phyloP scores from a whole-genome alignment of 30 jellyfish, hydroid and myxozoan species.

The Cassiopea xamachana region DNA sequence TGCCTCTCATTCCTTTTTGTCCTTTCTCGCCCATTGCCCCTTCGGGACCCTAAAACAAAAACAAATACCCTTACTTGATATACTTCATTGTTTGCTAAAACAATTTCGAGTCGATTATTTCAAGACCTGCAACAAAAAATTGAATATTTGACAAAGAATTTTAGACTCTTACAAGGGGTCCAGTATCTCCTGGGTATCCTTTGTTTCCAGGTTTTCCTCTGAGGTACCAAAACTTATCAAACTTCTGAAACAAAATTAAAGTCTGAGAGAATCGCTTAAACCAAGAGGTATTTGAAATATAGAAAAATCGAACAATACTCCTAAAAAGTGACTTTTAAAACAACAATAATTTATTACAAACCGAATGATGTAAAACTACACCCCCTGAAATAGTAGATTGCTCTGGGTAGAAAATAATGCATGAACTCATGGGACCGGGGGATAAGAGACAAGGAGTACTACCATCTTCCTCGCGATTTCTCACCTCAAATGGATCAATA shows the following conservation, averaged over 20 bases:
- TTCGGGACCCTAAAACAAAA: conserved; percentile 44
- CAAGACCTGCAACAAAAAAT: not conserved
- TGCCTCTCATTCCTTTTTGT: conserved; percentile 40
- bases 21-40: conserved; percentile 62
- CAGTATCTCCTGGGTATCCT: conserved; percentile 64
- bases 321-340: too few species aligned
- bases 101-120: not conserved
- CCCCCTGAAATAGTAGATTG: too few species aligned
- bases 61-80: not conserved
- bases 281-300: too few species aligned
- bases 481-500: too few species aligned
- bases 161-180: conserved; percentile 32
- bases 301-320: too few species aligned
- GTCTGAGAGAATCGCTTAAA: not conserved
- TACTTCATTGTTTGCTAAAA: not conserved
- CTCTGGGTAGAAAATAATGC: too few species aligned
- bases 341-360: too few species aligned
- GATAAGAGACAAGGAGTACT: too few species aligned
- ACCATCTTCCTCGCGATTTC: too few species aligned
- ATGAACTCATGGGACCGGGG: too few species aligned
- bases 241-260: not conserved
- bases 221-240: conserved; percentile 54
- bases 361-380: too few species aligned
- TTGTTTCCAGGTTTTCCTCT: conserved; percentile 56
- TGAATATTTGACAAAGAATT: not conserved